These are phyloP conservation scores for Propithecus coquereli DNA, from an alignment of 2,113 vertebrate genomes.

Conservation along the genomic window DNA sequence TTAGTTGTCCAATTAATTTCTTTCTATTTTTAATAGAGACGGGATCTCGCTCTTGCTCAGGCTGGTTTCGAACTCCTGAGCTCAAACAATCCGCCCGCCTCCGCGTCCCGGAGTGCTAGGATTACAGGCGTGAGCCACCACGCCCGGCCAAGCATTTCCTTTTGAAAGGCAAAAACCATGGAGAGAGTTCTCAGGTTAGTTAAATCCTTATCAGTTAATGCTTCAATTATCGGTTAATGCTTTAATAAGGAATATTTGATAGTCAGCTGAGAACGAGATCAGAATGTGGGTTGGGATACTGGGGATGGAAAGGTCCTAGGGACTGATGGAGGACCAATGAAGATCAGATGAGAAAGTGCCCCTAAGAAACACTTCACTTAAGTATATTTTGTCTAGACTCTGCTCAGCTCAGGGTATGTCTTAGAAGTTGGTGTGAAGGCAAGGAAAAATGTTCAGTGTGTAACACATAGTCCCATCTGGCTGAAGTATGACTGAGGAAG, in stretches of 20 bases:
- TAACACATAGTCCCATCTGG: not conserved
- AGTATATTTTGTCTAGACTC: not conserved
- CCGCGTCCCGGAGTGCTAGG: too few relatives aligned
- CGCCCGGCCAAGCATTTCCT: not conserved
- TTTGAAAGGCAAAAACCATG: slow-evolving; percentile 2
- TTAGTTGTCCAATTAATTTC: too few relatives aligned
- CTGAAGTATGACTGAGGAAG: not conserved
- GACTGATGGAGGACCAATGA: not conserved
- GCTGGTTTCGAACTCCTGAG: too few relatives aligned
- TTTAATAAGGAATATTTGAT: not conserved
- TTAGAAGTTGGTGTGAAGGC: not conserved
- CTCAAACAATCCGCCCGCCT: too few relatives aligned
- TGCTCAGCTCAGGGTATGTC: not conserved
- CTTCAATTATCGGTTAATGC: not conserved
- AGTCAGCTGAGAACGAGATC: not conserved
- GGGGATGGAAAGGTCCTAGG: not conserved
- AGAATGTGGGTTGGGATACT: not conserved
- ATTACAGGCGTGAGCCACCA: too few relatives aligned
- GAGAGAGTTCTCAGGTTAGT: not conserved
- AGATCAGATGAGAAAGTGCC: not conserved
- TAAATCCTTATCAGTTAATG: not conserved
- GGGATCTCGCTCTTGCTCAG: too few relatives aligned
- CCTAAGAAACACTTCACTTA: not conserved
- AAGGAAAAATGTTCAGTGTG: not conserved
- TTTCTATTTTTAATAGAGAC: too few relatives aligned